Evolutionary conservation across 2,113 vertebrate species (phyloP).

Genomic region (Mormyrus lacerda): DNA sequence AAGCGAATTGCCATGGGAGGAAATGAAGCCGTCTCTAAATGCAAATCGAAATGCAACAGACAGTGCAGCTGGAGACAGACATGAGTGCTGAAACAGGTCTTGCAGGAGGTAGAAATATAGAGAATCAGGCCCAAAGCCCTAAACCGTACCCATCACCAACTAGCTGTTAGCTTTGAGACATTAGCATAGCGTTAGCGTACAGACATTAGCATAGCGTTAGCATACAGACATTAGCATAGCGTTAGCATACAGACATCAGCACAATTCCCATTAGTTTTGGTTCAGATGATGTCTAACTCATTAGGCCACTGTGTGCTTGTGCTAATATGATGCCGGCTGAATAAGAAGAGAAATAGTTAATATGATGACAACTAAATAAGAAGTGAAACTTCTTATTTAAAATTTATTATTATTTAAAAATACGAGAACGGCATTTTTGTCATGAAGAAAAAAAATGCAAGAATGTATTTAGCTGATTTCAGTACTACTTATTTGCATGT

Average conservation of each 20-base stretch:
- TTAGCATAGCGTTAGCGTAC: background rate
- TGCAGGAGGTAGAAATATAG: background rate
- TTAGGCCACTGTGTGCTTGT: background rate
- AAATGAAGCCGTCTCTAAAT: conserved; percentile 8
- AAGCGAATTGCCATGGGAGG: background rate
- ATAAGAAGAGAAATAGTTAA: background rate
- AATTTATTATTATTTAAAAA: no score
- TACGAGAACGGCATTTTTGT: background rate
- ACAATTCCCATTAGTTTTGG: background rate
- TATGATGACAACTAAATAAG: background rate
- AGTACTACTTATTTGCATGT: background rate
- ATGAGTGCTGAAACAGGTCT: background rate
- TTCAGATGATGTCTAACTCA: background rate
- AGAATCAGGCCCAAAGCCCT: background rate
- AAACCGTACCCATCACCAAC: background rate
- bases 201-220: background rate
- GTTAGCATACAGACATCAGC: background rate
- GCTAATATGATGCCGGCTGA: background rate
- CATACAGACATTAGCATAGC: background rate
- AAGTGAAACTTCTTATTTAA: background rate
- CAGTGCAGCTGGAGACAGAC: background rate
- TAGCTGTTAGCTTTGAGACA: background rate
- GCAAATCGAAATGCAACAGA: background rate
- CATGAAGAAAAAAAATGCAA: background rate
- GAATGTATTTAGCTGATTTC: background rate